phyloP scores from a whole-genome alignment of 1,140 invertebrate species.

The Maniola jurtina region DNA sequence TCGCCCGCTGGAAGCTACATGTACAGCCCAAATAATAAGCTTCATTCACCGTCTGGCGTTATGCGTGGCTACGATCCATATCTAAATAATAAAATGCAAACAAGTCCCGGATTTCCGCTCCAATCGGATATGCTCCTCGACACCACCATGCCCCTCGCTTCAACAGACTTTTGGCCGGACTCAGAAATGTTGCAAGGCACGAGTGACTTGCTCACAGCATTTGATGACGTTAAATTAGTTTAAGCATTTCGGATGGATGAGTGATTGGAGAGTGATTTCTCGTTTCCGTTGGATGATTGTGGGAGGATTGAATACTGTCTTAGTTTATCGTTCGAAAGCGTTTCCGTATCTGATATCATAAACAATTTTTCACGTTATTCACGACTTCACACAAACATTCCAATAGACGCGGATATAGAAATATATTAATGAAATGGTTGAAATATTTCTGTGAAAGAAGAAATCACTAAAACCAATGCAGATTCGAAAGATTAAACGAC shows the following conservation, averaged over 20 bases:
- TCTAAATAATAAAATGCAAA: conserved; percentile 60
- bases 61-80: conserved; percentile 64
- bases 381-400: conserved; percentile 51
- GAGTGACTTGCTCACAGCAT: conserved; percentile 60
- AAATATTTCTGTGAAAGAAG: conserved; percentile 37
- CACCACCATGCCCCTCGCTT: conserved; percentile 43
- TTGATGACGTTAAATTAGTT: conserved; percentile 63
- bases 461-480: conserved; percentile 66
- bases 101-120: conserved; percentile 54
- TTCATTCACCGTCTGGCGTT: conserved; percentile 51
- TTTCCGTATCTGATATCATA: conserved; percentile 7
- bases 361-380: conserved; percentile 19
- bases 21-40: conserved; percentile 53
- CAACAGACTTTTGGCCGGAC: conserved; percentile 63
- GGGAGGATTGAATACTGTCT: conserved; percentile 31
- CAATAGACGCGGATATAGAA: conserved; percentile 40
- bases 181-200: conserved; percentile 60
- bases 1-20: conserved; percentile 59
- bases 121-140: conserved; percentile 56
- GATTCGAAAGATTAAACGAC: conserved; percentile 44
- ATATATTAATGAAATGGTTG: conserved; percentile 21
- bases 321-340: conserved; percentile 10
- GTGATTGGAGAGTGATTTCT: conserved; percentile 56
- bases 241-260: conserved; percentile 26
- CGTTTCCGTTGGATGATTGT: conserved; percentile 35